phyloP scores from a whole-genome alignment of 2,113 vertebrate species.

The Irena cyanogastra region DNA sequence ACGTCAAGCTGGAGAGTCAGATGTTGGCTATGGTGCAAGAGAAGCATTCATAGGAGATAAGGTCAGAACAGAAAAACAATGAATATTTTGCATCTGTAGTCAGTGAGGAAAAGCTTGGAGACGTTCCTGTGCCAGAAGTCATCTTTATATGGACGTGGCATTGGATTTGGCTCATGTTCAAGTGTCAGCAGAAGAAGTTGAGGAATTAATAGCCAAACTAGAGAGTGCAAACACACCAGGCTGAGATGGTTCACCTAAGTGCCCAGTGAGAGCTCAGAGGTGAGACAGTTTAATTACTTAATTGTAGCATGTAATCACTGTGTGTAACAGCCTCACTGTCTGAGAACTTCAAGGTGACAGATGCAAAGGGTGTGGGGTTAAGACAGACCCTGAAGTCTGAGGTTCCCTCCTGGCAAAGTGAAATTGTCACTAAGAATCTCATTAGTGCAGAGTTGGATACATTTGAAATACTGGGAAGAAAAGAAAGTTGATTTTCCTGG shows the following conservation, averaged over 20 bases:
- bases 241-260: not conserved
- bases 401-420: not conserved
- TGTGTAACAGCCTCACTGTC: not conserved
- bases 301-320: not conserved
- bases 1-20: not conserved
- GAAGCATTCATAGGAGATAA: not conserved
- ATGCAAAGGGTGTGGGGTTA: not conserved
- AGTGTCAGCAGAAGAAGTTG: conserved; percentile 2
- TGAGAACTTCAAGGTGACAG: not conserved
- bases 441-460: not conserved
- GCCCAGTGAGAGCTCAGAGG: not conserved
- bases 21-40: conserved; percentile 6
- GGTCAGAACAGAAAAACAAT: conserved; percentile 35
- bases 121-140: not conserved
- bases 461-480: not conserved
- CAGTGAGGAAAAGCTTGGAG: conserved; percentile 9
- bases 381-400: not conserved
- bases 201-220: conserved; percentile 16
- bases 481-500: not conserved
- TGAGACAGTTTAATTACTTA: not conserved
- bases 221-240: not conserved
- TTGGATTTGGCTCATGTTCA: not conserved
- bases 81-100: conserved; percentile 7
- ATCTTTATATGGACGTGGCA: not conserved
- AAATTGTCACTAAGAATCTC: not conserved